Evolutionary conservation across 2,113 vertebrate species (phyloP).

Genomic region (Myotis davidii): DNA sequence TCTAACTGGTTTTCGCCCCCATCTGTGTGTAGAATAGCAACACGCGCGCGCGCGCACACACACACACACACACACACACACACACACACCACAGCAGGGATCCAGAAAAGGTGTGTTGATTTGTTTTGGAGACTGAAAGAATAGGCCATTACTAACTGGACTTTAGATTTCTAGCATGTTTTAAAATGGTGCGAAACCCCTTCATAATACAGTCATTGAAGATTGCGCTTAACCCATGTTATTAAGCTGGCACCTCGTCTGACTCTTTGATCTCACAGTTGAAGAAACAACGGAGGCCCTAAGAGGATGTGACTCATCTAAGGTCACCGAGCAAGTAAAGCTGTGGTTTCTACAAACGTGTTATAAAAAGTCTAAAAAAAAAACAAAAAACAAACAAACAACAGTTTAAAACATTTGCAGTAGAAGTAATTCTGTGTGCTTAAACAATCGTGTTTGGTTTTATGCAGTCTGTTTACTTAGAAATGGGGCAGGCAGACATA

Average conservation of each 20-base stretch:
- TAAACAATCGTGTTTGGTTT: slow-evolving; percentile 10
- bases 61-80: no score
- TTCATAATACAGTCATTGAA: background rate
- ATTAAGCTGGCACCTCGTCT: background rate
- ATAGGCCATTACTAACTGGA: background rate
- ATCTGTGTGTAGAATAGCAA: background rate
- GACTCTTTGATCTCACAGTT: slow-evolving; percentile 54
- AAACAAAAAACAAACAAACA: background rate
- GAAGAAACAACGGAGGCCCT: background rate
- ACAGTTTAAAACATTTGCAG: slow-evolving; percentile 7
- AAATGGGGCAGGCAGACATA: background rate
- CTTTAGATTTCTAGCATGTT: slow-evolving; percentile 1
- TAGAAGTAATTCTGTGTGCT: slow-evolving; percentile 45
- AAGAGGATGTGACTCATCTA: slow-evolving; percentile 68
- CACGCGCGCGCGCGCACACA: no score
- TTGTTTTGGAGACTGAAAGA: slow-evolving; percentile 2
- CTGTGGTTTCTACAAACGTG: slow-evolving; percentile 26
- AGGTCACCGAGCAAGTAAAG: slow-evolving; percentile 40
- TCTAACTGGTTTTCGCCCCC: background rate
- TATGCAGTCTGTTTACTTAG: background rate
- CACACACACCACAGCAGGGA: background rate
- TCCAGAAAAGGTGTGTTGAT: background rate
- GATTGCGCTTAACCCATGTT: background rate
- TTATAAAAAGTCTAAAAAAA: slow-evolving; percentile 33
- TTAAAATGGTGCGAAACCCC: slow-evolving; percentile 5